A percentile compares a stretch with the other conserved stretches of the same genome.
phyloP scores from a whole-genome alignment of 2,797 vertebrate genomes.

The Gymnoscopelus braueri region DNA sequence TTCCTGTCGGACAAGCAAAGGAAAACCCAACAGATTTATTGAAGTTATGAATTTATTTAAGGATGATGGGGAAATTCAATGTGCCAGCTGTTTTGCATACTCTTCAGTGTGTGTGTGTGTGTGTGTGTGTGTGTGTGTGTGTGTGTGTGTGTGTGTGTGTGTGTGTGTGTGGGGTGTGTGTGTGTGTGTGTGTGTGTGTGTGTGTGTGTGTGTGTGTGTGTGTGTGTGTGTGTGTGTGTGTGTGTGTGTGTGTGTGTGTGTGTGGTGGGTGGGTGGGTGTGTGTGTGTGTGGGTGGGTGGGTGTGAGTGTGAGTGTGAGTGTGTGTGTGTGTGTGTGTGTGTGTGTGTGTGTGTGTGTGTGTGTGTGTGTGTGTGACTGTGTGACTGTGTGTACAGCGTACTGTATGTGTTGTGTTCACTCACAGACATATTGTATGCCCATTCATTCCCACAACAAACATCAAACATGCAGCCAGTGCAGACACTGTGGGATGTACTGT shows the following conservation, averaged over 20 bases:
- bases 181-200: slow-evolving; percentile 28
- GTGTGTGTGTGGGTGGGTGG: slow-evolving; percentile 31
- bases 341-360: slow-evolving; percentile 9
- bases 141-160: slow-evolving; percentile 31
- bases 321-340: slow-evolving; percentile 70
- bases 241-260: not conserved
- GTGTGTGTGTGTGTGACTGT: not conserved
- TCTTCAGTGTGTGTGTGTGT: slow-evolving; percentile 36
- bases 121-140: slow-evolving; percentile 31
- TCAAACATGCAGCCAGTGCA: slow-evolving; percentile 13
- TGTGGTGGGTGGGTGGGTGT: slow-evolving; percentile 29
- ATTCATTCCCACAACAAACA: slow-evolving; percentile 61
- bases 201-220: slow-evolving; percentile 70
- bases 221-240: slow-evolving; percentile 10
- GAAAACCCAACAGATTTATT: slow-evolving; percentile 55
- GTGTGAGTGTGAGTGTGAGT: slow-evolving; percentile 27
- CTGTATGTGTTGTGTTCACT: slow-evolving; percentile 37
- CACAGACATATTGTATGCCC: slow-evolving; percentile 40
- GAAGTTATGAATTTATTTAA: slow-evolving; percentile 49
- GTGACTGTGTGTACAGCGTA: slow-evolving; percentile 5
- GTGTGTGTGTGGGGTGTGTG: slow-evolving; percentile 31
- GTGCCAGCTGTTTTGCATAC: slow-evolving; percentile 50
- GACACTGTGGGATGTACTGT: not conserved
- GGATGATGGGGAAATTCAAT: slow-evolving; percentile 52
- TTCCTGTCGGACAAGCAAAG: slow-evolving; percentile 54